Evolutionary conservation across 2,888 invertebrate species (phyloP).

Genomic region (Caprella mutica): DNA sequence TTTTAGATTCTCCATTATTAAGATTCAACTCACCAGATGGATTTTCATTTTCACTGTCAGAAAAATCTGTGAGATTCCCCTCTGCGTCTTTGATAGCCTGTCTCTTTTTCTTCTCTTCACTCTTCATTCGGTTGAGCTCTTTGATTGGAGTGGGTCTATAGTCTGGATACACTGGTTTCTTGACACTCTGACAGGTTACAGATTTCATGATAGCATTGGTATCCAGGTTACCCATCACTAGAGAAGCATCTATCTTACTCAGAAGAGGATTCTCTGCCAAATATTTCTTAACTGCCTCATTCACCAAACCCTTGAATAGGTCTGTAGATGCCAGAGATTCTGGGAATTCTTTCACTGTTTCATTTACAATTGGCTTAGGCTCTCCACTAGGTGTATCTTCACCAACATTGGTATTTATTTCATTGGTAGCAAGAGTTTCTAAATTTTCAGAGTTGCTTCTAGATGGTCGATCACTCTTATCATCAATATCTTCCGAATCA

Average conservation of each 20-base stretch:
- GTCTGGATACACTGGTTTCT: conserved; percentile 26
- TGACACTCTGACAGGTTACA: conserved; percentile 10
- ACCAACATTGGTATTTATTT: too few species aligned
- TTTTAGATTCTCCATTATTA: too few species aligned
- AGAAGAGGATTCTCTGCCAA: conserved; percentile 20
- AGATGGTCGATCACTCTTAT: too few species aligned
- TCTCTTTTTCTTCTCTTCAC: neutral
- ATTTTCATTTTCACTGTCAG: conserved; percentile 20
- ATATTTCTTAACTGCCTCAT: conserved; percentile 29
- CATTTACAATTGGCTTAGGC: too few species aligned
- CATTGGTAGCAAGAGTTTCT: too few species aligned
- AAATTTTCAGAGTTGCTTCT: too few species aligned
- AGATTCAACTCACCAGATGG: too few species aligned
- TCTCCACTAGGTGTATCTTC: too few species aligned
- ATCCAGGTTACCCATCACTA: conserved; percentile 12
- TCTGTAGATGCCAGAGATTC: too few species aligned
- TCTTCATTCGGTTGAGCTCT: conserved; percentile 21
- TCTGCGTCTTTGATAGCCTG: conserved; percentile 6
- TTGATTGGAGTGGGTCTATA: conserved; percentile 32
- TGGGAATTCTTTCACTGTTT: too few species aligned
- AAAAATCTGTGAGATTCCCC: conserved; percentile 25
- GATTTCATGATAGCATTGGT: conserved; percentile 1
- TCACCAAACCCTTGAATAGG: too few species aligned
- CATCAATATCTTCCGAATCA: too few species aligned
- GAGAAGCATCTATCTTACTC: conserved; percentile 13